These are phyloP conservation scores for Mesoligia furuncula DNA, from an alignment of 2,888 invertebrate species.

Conservation along the genomic window DNA sequence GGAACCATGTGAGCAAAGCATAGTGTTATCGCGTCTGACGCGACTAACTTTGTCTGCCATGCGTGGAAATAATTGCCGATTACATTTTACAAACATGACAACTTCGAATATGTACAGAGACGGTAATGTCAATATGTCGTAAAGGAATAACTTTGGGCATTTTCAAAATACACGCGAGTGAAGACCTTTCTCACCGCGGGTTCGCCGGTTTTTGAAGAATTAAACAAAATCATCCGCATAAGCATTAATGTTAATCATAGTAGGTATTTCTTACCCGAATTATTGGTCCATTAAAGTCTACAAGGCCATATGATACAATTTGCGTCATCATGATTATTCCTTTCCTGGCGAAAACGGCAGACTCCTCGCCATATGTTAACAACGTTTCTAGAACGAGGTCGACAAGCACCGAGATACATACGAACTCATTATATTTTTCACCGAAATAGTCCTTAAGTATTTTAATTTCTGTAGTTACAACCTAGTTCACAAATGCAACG, in stretches of 20 bases:
- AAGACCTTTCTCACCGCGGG: too few species aligned
- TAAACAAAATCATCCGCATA: neutral
- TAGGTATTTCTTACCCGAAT: neutral
- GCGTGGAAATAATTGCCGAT: too few species aligned
- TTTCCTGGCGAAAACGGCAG: neutral
- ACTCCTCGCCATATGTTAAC: conserved; percentile 9
- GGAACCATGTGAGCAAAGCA: too few species aligned
- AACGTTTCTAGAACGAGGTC: conserved; percentile 22
- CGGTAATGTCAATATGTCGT: too few species aligned
- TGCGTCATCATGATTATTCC: conserved; percentile 4
- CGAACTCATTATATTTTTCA: conserved; percentile 2
- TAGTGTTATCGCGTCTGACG: too few species aligned
- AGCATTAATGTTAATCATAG: neutral
- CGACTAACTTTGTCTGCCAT: too few species aligned
- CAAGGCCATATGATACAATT: neutral
- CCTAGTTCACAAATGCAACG: neutral
- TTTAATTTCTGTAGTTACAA: neutral
- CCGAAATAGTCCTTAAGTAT: neutral
- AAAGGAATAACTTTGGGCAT: neutral
- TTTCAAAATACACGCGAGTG: neutral
- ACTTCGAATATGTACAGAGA: too few species aligned
- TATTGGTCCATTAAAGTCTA: neutral
- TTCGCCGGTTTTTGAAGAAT: too few species aligned
- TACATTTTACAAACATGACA: too few species aligned
- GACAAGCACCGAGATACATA: neutral